Base-by-base conservation (phyloP, 2,113 vertebrate species). In the Hemicordylus capensis region DNA sequence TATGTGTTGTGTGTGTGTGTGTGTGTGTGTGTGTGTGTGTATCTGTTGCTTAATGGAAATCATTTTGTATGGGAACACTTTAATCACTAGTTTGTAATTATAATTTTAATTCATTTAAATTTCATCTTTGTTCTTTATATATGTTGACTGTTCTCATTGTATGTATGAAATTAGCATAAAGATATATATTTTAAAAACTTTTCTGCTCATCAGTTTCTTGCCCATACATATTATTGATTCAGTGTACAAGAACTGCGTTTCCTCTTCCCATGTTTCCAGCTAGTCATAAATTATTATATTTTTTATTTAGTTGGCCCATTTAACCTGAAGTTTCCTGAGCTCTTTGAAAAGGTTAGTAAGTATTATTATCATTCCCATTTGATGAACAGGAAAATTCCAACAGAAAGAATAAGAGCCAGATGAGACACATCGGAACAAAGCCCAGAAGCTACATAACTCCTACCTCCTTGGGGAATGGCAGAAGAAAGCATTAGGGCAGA, bases 211-310 rank as follows among this genome's bases (percentile, higher is more conserved):
- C 88, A 83, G 26, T 79, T 54, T 17, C 51, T 14, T 83, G 34
- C 22, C 81, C 90, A 91, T 93, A 90, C 84, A 84, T 89, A 92
- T 70, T 87, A 58, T 87, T 81, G 85, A 56, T 93, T 94, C 80
- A 56, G 76, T 20, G 83, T 37, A 73, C 46, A 58, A 84, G 85
- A 90, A 85, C 63, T 0, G 0, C 74, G 37, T 88, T 89, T 10
- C 1, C 0, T 0, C 6, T 20, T 84, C 84, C 66, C 46, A 17
- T 58, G 26, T 42, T 72, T 64, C 12, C 75, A 85, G 26, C 73
- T 24, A 72, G 1, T 77, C 79, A 73, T 80, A 86, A 82, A 69
- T 85, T 74, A 26, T 31, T n/a, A 0, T 63, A 46, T 81, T 85
- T 84, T 72, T 85, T 22, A 46, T 85, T 81, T 51, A 44, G 51